Percentiles rank a stretch among this genome's conserved stretches.
Conservation (phyloP, 2,888 invertebrate species). For the Anoplius nigerrimus region DNA sequence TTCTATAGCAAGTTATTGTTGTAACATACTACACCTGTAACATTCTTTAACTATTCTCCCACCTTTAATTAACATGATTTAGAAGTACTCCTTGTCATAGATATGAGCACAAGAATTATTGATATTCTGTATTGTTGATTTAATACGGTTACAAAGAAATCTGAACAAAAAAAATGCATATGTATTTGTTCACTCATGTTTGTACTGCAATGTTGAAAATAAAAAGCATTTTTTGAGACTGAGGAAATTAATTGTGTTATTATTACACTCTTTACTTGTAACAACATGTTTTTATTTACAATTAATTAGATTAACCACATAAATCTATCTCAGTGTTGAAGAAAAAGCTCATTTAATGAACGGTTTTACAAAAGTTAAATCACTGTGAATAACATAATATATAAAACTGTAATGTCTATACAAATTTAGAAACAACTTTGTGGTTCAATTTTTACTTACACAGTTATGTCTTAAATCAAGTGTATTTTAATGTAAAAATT, state of each 20-base stretch:
- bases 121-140: constrained; percentile 33
- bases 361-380: background rate
- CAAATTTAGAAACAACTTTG: background rate
- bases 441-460: constrained; percentile 25
- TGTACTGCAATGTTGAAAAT: constrained; percentile 68
- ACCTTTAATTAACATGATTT: constrained; percentile 3
- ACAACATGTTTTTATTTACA: background rate
- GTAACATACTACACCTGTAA: too few relatives aligned
- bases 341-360: background rate
- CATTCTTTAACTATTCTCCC: too few relatives aligned
- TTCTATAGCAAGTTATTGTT: background rate
- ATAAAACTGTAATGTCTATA: background rate
- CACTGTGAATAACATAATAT: background rate
- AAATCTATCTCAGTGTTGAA: background rate
- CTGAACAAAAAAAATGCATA: constrained; percentile 59
- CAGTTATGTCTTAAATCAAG: constrained; percentile 28
- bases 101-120: constrained; percentile 39
- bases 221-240: constrained; percentile 63
- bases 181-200: constrained; percentile 67
- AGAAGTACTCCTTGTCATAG: background rate
- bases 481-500: background rate
- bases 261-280: constrained; percentile 13
- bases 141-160: constrained; percentile 50
- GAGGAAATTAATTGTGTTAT: background rate
- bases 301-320: background rate